Evolutionary conservation across 2,797 vertebrate species (phyloP).

Genomic region (Gallinago nigripennis): DNA sequence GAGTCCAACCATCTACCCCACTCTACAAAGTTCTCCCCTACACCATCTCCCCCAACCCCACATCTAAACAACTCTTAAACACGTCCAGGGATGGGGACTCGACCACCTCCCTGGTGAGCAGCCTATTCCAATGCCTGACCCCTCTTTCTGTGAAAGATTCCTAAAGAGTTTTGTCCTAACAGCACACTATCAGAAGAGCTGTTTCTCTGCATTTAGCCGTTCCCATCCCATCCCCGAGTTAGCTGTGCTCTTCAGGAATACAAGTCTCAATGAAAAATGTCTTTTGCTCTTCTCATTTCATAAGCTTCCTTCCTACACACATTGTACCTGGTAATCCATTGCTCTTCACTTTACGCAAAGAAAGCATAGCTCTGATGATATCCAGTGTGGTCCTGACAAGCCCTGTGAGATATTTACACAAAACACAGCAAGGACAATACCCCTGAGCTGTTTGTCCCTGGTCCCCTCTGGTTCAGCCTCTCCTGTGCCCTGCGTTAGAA

Average conservation of each 20-base stretch:
- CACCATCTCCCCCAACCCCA: too few relatives aligned
- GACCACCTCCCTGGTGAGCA: too few relatives aligned
- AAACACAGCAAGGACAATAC: fast-evolving
- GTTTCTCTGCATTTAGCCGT: not conserved
- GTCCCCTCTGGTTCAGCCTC: not conserved
- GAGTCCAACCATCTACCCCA: too few relatives aligned
- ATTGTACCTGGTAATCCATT: not conserved
- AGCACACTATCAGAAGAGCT: not conserved
- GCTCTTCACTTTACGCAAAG: too few relatives aligned
- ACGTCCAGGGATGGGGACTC: too few relatives aligned
- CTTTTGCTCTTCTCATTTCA: not conserved
- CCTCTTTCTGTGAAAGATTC: too few relatives aligned
- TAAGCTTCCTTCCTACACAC: not conserved
- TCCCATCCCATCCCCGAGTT: not conserved
- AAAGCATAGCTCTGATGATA: not conserved
- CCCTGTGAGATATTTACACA: not conserved
- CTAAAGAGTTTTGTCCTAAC: not conserved
- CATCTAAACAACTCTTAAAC: too few relatives aligned
- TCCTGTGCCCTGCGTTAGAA: not conserved
- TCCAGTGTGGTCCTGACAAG: not conserved
- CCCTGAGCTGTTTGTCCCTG: not conserved
- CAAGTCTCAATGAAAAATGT: not conserved
- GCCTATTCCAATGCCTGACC: too few relatives aligned
- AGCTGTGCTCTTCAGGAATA: not conserved
- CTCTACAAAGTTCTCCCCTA: too few relatives aligned